Conservation (phyloP, 2,113 vertebrate species). For the Grus americana region DNA sequence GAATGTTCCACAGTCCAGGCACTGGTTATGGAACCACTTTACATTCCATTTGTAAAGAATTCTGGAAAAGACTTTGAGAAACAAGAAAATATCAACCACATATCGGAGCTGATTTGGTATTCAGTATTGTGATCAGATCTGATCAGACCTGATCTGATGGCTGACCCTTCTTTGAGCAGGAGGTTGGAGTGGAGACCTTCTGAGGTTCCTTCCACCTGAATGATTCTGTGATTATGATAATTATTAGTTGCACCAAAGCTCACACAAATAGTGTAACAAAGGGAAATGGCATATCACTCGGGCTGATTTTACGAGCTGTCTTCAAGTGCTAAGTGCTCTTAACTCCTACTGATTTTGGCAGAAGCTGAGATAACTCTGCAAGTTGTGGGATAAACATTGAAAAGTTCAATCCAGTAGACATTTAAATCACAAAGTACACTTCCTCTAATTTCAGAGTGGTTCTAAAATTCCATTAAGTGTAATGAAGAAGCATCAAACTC, state of each 20-base stretch:
- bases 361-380: neutral
- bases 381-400: neutral
- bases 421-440: neutral
- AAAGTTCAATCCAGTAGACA: neutral
- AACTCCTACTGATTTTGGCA: neutral
- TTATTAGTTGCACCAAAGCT: slow-evolving; percentile 16
- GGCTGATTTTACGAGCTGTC: neutral
- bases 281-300: neutral
- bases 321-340: neutral
- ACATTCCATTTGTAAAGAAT: neutral
- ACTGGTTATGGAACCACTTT: neutral
- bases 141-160: neutral
- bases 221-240: slow-evolving; percentile 5
- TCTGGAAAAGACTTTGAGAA: neutral
- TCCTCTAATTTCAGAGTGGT: neutral
- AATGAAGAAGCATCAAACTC: neutral
- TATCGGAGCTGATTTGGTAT: slow-evolving; percentile 23
- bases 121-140: neutral
- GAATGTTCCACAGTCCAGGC: neutral
- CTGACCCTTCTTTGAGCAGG: neutral
- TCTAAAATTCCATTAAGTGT: neutral
- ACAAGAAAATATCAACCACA: neutral
- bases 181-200: neutral
- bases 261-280: neutral
- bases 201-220: neutral